Evolutionary conservation across 2,797 vertebrate genomes (phyloP), one percentile per base, ranked within the genome.

Genomic region (Dermochelys coriacea): DNA sequence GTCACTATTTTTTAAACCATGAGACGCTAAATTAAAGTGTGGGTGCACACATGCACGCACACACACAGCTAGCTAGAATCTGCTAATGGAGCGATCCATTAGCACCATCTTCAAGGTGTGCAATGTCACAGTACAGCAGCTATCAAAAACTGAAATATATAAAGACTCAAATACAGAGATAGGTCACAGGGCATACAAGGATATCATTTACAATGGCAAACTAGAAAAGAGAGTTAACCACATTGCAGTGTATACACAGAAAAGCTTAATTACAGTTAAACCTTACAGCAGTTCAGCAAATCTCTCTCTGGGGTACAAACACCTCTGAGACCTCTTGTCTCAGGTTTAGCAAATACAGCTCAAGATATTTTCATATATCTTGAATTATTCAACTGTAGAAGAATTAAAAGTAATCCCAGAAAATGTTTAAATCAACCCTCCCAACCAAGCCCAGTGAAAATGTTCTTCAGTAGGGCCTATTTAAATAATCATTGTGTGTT

Each of bases 351-450:
- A 89, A 94, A 91, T n/a, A 57, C 3, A 11, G 18, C 51, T 80
- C 85, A 16, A 54, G 52, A 55, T 68, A 91, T 50, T 80, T 52
- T 86, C 64, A 91, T 81, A 91, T 81, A 84, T 80, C 19, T 25
- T 27, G 3, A 15, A 55, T 45, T 85, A 92, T 41, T 94, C 0
- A 0, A 21, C 25, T 37, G 54, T 19, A 2, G 84, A 92, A 34
- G 85, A 88, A 5, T 74, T 93, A 55, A 75, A 84, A 45, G 34
- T 71, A 90, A 37, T 93, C 41, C 25, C n/a, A 80, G 45, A 87
- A 87, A 49, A 2, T 9, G 81, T 86, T 93, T 91, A 77, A 77
- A 49, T 29, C 45, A 49, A 49, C 45, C 45, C 74, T 47, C 5
- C 23, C 27, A 77, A 5, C 14, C 45, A 1, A 77, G 27, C 27